Base-by-base conservation (phyloP, 1,140 invertebrate genomes). In the Chlorops oryzae region DNA sequence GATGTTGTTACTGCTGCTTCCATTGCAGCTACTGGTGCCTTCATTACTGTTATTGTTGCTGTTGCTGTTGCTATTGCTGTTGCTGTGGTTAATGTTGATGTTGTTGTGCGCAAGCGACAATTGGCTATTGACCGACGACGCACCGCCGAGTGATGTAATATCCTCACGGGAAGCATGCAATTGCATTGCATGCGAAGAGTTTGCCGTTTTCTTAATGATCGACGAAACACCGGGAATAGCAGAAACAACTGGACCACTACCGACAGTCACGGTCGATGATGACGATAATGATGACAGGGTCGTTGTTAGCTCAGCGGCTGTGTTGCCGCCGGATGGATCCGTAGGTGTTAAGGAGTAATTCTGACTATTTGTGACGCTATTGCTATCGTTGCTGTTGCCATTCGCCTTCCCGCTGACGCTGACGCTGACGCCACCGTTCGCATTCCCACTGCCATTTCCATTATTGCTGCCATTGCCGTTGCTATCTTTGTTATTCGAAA, bases 161-260 rank as follows among this genome's bases (percentile, higher is more conserved):
- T 69, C 65, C 54, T 69, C 65, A 37, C 63, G 59, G 15, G 61
- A 67, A 7, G 62, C 58, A 17, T 58, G 56, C 46, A 50, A 25
- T 37, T 21, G 28, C 15, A 28, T 39, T 12, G 28, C 28, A 15
- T 32, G 9, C 28, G 28, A 32, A 32, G 17, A 12, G 34, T 45
- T 27, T 6, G 32, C 52, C 47, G 37, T 21, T 4, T 47, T n/a
- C 50, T 64, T 64, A 47, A 60, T 65, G 42, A 59, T 48, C 5
- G 56, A 32, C 28, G 9, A 10, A 15, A 32, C 15, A 10, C 15
- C n/a, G n/a, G n/a, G n/a, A n/a, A 32, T 32, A 32, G 9, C 28
- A 32, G 28, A 9, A 10, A 32, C 28, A 10, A 15, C 9, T 15
- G 28, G 15, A 10, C 9, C 28, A 15, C 9, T 32, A 32, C 15